A percentile compares a stretch with the other conserved stretches of the same genome.
These are phyloP conservation scores for Helicoverpa assulta DNA, from an alignment of 2,888 invertebrate species.

Conservation along the genomic window DNA sequence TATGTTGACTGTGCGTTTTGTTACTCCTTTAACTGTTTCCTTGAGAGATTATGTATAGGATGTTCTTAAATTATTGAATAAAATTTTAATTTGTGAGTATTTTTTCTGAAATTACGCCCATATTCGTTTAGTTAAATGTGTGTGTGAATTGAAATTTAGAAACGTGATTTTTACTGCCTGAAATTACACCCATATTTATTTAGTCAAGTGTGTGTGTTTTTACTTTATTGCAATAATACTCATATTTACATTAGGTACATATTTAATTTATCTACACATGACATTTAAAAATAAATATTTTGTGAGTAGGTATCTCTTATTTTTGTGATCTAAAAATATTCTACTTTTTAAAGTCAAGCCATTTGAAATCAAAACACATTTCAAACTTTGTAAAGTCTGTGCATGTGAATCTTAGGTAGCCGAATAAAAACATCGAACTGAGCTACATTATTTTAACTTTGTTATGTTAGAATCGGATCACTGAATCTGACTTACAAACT, in stretches of 20 bases:
- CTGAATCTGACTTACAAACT: slow-evolving; percentile 30
- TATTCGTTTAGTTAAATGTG: no score
- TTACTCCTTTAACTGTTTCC: slow-evolving; percentile 65
- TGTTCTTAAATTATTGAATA: slow-evolving; percentile 40
- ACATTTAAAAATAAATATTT: no score
- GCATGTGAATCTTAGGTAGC: not conserved
- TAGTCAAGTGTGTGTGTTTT: no score
- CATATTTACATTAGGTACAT: no score
- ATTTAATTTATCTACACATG: no score
- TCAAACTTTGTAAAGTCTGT: not conserved
- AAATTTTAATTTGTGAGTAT: not conserved
- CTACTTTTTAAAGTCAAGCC: no score
- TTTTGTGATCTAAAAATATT: no score
- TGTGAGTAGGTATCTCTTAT: no score
- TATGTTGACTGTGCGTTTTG: slow-evolving; percentile 81
- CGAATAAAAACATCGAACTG: slow-evolving; percentile 17
- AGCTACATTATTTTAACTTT: slow-evolving; percentile 42
- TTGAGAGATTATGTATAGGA: slow-evolving; percentile 52
- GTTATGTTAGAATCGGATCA: slow-evolving; percentile 43
- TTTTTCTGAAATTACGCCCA: not conserved
- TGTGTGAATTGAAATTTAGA: no score
- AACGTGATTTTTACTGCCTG: no score
- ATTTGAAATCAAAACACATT: not conserved
- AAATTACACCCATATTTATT: no score
- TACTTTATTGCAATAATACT: no score